Evolutionary conservation across 2,888 invertebrate genomes (phyloP).

Genomic region (Parapristionchus giblindavisi): DNA sequence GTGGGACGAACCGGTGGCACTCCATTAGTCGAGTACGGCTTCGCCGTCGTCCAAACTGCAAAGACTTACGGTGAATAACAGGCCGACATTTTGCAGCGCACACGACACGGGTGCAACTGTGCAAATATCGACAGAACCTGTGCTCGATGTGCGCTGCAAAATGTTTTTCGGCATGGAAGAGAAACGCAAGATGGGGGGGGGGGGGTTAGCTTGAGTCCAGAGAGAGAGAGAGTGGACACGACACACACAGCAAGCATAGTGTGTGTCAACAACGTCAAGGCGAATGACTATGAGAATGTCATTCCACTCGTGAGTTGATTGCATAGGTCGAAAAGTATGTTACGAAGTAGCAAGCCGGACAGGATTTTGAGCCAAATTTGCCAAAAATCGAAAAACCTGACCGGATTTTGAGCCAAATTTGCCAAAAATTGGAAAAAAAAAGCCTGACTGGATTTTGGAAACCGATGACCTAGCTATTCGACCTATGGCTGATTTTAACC

Average conservation of each 20-base stretch:
- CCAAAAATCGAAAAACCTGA: too few relatives aligned
- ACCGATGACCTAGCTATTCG: too few relatives aligned
- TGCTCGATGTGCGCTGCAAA: background rate
- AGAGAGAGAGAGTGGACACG: constrained; percentile 88
- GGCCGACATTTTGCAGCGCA: constrained; percentile 6
- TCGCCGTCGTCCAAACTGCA: constrained; percentile 17
- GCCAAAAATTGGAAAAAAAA: too few relatives aligned
- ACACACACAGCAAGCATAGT: constrained; percentile 92
- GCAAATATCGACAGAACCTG: background rate
- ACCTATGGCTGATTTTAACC: too few relatives aligned
- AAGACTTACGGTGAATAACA: background rate
- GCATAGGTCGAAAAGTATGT: too few relatives aligned
- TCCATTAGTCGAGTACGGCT: constrained; percentile 31
- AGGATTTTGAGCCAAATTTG: too few relatives aligned
- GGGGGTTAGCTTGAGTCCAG: too few relatives aligned
- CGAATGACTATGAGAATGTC: constrained; percentile 99
- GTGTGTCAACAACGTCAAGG: constrained; percentile 97
- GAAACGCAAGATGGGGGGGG: too few relatives aligned
- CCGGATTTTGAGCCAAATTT: too few relatives aligned
- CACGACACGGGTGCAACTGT: background rate
- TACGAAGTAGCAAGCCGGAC: too few relatives aligned
- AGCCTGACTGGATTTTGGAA: too few relatives aligned
- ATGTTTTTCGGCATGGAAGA: too few relatives aligned
- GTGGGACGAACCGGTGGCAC: constrained; percentile 64
- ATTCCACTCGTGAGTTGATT: constrained; percentile 82